These are phyloP conservation scores for Epinephelus moara DNA, from an alignment of 2,113 vertebrate genomes.

Conservation along the genomic window DNA sequence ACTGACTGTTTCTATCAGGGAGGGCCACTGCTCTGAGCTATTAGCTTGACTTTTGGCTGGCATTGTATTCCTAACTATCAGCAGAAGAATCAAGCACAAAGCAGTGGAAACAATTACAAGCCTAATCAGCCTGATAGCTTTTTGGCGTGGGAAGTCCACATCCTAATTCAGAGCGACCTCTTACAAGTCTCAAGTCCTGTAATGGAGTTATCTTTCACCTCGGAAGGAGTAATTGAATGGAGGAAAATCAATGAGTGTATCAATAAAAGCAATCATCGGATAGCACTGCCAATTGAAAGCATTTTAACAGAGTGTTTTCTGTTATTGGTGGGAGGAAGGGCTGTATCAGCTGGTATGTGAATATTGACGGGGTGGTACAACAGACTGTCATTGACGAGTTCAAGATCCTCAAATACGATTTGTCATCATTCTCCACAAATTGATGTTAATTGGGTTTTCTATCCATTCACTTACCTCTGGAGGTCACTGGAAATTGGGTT, in stretches of 20 bases:
- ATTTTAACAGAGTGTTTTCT: slow-evolving; percentile 61
- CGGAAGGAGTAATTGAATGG: slow-evolving; percentile 71
- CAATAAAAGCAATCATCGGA: slow-evolving; percentile 72
- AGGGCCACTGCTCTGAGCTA: slow-evolving; percentile 12
- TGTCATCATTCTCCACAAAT: slow-evolving; percentile 63
- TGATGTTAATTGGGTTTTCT: slow-evolving; percentile 67
- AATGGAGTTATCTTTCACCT: slow-evolving; percentile 77
- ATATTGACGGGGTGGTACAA: slow-evolving; percentile 48
- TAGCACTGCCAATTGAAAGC: slow-evolving; percentile 59
- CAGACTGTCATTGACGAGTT: slow-evolving; percentile 46
- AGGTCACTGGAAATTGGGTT: slow-evolving; percentile 68
- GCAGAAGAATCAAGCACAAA: slow-evolving; percentile 55
- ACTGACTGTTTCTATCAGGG: slow-evolving; percentile 28
- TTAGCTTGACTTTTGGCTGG: slow-evolving; percentile 63
- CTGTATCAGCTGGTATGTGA: slow-evolving; percentile 50
- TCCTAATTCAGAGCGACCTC: slow-evolving; percentile 75
- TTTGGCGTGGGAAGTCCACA: slow-evolving; percentile 64
- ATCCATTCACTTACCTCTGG: slow-evolving; percentile 55
- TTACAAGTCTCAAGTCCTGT: slow-evolving; percentile 62
- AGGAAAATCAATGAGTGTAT: slow-evolving; percentile 74
- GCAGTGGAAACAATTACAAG: slow-evolving; percentile 50
- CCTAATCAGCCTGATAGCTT: slow-evolving; percentile 75
- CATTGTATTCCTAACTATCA: slow-evolving; percentile 55
- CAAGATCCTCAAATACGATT: slow-evolving; percentile 58
- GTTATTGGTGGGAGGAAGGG: slow-evolving; percentile 36